Evolutionary conservation across 2,113 vertebrate species (phyloP).

Genomic region (Galeopterus variegatus): DNA sequence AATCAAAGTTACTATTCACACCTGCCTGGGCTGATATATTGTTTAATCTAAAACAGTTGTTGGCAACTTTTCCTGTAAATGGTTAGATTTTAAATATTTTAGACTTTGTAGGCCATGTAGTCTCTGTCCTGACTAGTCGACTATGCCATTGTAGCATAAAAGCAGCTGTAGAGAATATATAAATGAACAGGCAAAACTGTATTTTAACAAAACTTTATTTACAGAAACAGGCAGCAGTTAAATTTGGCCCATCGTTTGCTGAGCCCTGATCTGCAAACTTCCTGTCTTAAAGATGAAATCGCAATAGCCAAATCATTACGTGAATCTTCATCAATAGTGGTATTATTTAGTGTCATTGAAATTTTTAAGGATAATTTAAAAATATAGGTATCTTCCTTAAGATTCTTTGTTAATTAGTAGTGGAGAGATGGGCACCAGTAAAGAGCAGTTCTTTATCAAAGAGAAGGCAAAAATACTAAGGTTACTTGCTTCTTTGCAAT

Average conservation of each 20-base stretch:
- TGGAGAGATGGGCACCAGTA: neutral
- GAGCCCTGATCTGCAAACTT: neutral
- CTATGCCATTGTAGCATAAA: neutral
- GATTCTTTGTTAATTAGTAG: neutral
- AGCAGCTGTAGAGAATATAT: neutral
- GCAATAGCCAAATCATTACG: neutral
- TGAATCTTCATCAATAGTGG: neutral
- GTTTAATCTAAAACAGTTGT: slow-evolving; percentile 19
- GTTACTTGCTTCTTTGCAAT: neutral
- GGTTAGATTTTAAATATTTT: slow-evolving; percentile 14
- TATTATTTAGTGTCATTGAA: neutral
- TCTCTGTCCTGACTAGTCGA: neutral
- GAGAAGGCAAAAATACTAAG: neutral
- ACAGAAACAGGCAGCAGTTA: neutral
- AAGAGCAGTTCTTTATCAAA: slow-evolving; percentile 17
- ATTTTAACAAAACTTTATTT: slow-evolving; percentile 35
- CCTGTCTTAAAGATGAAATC: neutral
- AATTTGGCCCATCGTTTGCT: neutral
- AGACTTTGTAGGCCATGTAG: neutral
- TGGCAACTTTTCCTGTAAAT: neutral
- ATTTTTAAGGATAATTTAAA: neutral
- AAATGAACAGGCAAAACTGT: neutral
- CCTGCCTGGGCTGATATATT: neutral
- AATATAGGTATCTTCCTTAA: neutral
- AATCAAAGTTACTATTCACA: slow-evolving; percentile 20